Evolutionary conservation across 30 jellyfish, hydroid and myxozoan species (phyloP).

Genomic region (Aurelia sp.): DNA sequence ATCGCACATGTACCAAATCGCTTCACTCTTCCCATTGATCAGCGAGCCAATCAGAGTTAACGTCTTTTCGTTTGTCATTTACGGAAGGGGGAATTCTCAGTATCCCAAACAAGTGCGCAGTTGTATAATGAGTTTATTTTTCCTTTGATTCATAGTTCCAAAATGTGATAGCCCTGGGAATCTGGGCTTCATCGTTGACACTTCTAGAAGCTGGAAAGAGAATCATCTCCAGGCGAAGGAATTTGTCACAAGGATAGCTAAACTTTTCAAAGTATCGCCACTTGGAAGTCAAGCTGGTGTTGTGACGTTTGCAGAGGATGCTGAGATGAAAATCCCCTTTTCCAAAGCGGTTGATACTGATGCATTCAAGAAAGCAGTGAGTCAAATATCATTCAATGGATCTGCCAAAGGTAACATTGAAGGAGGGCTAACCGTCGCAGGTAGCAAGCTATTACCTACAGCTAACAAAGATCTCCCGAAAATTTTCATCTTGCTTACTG

Average conservation of each 20-base stretch:
- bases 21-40: too few relatives aligned
- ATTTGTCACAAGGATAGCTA: conserved; percentile 67
- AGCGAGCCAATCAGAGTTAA: too few relatives aligned
- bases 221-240: conserved; percentile 70
- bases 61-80: too few relatives aligned
- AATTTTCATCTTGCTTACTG: conserved; percentile 56
- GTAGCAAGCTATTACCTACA: conserved; percentile 30
- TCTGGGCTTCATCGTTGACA: conserved; percentile 84
- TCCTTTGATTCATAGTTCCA: conserved; percentile 12
- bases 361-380: conserved; percentile 68
- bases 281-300: conserved; percentile 90
- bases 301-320: conserved; percentile 69
- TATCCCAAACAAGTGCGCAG: too few relatives aligned
- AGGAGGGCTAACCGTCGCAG: conserved; percentile 60
- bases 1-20: too few relatives aligned
- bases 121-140: neutral
- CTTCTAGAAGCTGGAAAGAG: conserved; percentile 72
- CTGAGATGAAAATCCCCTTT: conserved; percentile 76
- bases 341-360: conserved; percentile 9
- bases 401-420: conserved; percentile 50
- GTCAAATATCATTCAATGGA: conserved; percentile 61
- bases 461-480: conserved; percentile 65
- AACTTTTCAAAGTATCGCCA: conserved; percentile 58
- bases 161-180: conserved; percentile 76
- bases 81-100: too few relatives aligned